These are phyloP conservation scores for Aphis gossypii DNA, from an alignment of 1,140 invertebrate species.

Conservation along the genomic window DNA sequence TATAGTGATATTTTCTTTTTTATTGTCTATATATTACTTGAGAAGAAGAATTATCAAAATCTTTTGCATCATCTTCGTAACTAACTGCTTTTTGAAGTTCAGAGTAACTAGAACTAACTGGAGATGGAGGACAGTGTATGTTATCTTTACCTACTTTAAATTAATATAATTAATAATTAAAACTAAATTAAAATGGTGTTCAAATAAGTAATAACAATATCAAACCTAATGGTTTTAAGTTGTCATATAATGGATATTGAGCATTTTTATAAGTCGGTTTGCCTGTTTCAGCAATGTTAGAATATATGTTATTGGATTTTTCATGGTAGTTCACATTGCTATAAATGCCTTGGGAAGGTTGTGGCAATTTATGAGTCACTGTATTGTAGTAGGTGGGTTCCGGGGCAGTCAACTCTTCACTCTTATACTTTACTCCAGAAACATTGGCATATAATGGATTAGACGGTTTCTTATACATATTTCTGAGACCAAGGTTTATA, in stretches of 20 bases:
- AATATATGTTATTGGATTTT: slow-evolving; percentile 37
- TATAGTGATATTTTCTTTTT: neutral
- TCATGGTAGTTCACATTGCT: slow-evolving; percentile 45
- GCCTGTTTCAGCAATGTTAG: slow-evolving; percentile 13
- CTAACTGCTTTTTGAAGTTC: slow-evolving; percentile 77
- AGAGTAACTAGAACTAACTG: slow-evolving; percentile 85
- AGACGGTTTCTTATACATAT: slow-evolving; percentile 41
- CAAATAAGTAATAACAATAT: slow-evolving; percentile 61
- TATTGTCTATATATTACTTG: neutral
- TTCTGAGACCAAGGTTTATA: neutral
- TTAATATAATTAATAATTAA: slow-evolving; percentile 47
- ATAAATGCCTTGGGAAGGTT: slow-evolving; percentile 61
- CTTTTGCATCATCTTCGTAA: slow-evolving; percentile 63
- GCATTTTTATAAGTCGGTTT: slow-evolving; percentile 33
- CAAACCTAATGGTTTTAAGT: slow-evolving; percentile 60
- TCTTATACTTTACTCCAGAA: neutral
- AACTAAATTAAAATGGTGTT: neutral
- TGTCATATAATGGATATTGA: slow-evolving; percentile 41
- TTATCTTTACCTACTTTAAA: slow-evolving; percentile 72
- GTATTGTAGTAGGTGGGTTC: slow-evolving; percentile 51
- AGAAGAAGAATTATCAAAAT: slow-evolving; percentile 60
- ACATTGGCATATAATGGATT: slow-evolving; percentile 50
- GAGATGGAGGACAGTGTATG: slow-evolving; percentile 75
- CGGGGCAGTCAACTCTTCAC: neutral
- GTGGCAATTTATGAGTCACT: neutral